Evolutionary conservation across 2,797 vertebrate genomes (phyloP).

Genomic region (Anguilla obscura): DNA sequence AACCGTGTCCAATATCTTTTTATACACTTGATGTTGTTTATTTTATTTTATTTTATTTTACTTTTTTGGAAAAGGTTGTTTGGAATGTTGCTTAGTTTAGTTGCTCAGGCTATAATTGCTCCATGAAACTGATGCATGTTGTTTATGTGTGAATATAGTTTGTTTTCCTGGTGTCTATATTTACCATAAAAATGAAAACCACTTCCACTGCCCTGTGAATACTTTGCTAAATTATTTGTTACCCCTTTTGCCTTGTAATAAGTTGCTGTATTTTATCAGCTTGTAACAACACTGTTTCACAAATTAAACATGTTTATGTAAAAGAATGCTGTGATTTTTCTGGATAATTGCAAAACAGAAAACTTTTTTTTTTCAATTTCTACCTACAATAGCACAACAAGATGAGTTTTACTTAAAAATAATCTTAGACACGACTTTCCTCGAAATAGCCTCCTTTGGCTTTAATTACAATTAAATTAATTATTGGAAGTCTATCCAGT

Average conservation of each 20-base stretch:
- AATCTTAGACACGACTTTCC: no score
- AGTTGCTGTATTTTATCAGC: constrained; percentile 84
- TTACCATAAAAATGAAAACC: constrained; percentile 63
- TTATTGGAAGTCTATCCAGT: no score
- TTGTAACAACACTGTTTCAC: constrained; percentile 77
- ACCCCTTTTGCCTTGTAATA: constrained; percentile 79
- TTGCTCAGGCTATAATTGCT: constrained; percentile 14
- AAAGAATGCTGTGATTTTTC: constrained; percentile 39
- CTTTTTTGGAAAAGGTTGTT: neutral
- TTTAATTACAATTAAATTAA: no score
- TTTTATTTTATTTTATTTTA: neutral
- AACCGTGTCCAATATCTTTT: constrained; percentile 8
- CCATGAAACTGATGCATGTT: constrained; percentile 17
- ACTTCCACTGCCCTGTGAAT: constrained; percentile 63
- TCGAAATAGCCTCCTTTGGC: no score
- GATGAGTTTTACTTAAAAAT: no score
- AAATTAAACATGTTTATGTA: constrained; percentile 78
- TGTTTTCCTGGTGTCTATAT: constrained; percentile 47
- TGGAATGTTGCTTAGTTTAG: neutral
- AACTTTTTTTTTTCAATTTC: no score
- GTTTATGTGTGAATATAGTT: constrained; percentile 17
- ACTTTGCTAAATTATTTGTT: constrained; percentile 84
- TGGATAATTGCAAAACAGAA: neutral
- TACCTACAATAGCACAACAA: no score
- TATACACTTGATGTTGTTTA: constrained; percentile 16